A percentile compares a stretch with the other conserved stretches of the same genome.
These are phyloP conservation scores for Raja brachyura DNA, from an alignment of 2,113 vertebrate species.

Conservation along the genomic window DNA sequence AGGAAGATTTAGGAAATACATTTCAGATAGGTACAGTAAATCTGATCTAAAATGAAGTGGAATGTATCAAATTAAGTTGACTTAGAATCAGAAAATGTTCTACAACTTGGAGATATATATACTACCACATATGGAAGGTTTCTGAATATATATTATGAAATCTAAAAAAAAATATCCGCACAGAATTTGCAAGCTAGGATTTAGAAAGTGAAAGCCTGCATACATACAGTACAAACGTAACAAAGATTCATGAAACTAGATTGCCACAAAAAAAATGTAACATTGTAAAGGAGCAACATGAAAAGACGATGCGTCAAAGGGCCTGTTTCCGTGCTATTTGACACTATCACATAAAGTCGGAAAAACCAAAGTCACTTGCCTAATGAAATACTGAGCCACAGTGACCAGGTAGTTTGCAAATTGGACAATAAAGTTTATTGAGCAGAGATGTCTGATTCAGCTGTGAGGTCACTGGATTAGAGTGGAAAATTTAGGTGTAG, in stretches of 20 bases:
- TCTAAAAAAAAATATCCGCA: background rate
- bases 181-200: background rate
- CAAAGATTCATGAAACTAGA: background rate
- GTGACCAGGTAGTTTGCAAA: background rate
- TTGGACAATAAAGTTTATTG: background rate
- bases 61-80: too few species aligned
- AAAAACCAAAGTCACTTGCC: background rate
- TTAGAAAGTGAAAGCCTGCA: background rate
- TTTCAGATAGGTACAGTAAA: too few species aligned
- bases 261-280: background rate
- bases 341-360: background rate
- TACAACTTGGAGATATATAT: too few species aligned
- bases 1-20: background rate
- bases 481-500: background rate
- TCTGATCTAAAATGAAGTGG: too few species aligned
- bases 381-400: background rate
- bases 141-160: too few species aligned
- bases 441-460: background rate
- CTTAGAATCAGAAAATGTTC: too few species aligned
- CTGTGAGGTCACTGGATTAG: background rate
- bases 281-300: background rate
- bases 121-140: too few species aligned
- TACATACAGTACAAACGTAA: background rate
- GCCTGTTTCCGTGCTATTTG: too few species aligned
- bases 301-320: too few species aligned